These are phyloP conservation scores for Diadophis punctatus DNA, from an alignment of 2,113 vertebrate species.

Conservation along the genomic window DNA sequence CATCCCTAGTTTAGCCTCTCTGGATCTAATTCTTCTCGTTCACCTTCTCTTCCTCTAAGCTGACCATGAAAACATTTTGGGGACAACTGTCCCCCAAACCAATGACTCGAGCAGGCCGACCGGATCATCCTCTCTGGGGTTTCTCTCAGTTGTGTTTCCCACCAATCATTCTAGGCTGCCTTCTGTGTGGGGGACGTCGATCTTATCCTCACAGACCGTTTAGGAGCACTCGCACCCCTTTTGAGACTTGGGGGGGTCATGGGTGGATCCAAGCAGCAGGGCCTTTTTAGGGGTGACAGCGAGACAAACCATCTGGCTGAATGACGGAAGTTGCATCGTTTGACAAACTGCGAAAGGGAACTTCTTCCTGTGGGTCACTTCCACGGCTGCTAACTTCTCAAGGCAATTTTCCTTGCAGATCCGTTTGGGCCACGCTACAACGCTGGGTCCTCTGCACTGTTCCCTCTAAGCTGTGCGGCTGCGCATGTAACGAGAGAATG, in stretches of 20 bases:
- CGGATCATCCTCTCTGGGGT: not conserved
- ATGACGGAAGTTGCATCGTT: not conserved
- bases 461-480: too few species aligned
- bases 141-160: not conserved
- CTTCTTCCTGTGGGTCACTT: not conserved
- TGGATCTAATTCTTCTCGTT: not conserved
- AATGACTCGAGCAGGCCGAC: not conserved
- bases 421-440: not conserved
- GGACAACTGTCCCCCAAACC: not conserved
- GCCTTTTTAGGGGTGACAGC: not conserved
- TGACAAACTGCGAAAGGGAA: not conserved
- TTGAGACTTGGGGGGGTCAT: not conserved
- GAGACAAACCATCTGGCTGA: not conserved
- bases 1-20: not conserved
- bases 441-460: too few species aligned
- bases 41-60: not conserved
- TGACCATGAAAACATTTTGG: not conserved
- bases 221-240: not conserved
- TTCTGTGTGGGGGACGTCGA: not conserved
- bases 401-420: not conserved
- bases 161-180: not conserved
- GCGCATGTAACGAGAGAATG: too few species aligned
- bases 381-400: not conserved
- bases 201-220: not conserved
- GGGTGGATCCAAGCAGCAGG: not conserved